Conservation (phyloP, 2,797 vertebrate genomes). For the Aplochiton taeniatus region DNA sequence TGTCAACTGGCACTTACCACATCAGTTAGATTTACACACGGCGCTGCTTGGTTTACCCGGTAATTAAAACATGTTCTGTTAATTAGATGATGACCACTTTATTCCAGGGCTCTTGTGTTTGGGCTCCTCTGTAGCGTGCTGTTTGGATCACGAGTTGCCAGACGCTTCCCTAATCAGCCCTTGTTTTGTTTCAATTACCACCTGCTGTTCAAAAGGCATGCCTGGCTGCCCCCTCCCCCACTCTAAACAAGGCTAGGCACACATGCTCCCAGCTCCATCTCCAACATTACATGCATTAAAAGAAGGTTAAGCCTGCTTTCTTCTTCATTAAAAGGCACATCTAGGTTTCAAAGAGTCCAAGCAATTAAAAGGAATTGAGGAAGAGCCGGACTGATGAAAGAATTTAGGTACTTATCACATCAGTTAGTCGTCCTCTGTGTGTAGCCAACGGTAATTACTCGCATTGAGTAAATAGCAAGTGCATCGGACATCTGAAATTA, state of each 20-base stretch:
- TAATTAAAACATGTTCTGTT: constrained; percentile 99
- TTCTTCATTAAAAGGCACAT: constrained; percentile 80
- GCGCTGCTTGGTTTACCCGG: constrained; percentile 98
- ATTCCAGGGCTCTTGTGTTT: constrained; percentile 99
- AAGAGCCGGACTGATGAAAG: constrained; percentile 80
- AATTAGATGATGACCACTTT: constrained; percentile 99
- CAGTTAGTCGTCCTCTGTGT: constrained; percentile 70
- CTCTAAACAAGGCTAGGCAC: constrained; percentile 86
- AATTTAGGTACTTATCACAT: constrained; percentile 86
- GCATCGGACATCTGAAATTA: constrained; percentile 50
- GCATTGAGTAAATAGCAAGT: constrained; percentile 71
- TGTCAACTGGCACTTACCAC: constrained; percentile 99
- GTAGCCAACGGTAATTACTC: constrained; percentile 80
- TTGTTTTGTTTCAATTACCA: constrained; percentile 99
- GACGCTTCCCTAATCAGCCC: constrained; percentile 99
- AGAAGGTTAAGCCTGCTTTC: constrained; percentile 72
- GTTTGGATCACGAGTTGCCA: constrained; percentile 99
- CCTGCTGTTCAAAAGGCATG: constrained; percentile 99
- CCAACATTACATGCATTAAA: constrained; percentile 87
- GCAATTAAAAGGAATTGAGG: constrained; percentile 89
- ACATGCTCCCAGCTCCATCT: constrained; percentile 83
- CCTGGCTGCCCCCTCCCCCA: constrained; percentile 78
- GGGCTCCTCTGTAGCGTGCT: constrained; percentile 85
- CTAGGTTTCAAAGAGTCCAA: constrained; percentile 84
- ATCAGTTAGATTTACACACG: constrained; percentile 99